Evolutionary conservation across 1,140 invertebrate species (phyloP), one percentile per base, ranked within the genome.

Genomic region (Lasioglossum baleicum): DNA sequence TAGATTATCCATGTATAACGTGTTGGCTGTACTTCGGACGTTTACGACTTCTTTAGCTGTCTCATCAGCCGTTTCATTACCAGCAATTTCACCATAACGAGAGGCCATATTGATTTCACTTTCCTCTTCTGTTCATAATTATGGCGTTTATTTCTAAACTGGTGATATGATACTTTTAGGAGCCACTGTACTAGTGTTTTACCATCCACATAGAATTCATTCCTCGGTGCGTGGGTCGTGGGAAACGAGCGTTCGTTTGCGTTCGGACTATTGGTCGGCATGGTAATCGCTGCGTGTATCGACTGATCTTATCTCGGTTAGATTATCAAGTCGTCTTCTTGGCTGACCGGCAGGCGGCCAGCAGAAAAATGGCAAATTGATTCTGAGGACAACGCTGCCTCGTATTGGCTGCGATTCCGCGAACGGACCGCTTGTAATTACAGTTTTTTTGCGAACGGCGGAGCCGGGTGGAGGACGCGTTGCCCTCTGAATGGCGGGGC

Each of bases 191-290:
- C 35, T 1, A 35, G 35, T 4, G 3, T 35, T 35, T 35, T 35
- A 35, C 35, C 35, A 35, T 35, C 35, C 26, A 26, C 26, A 26
- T 35, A 3, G 35, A 35, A 35, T 35, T 35, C 42, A 44, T 48
- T 48, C 44, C 44, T 3, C 10, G 2, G 10, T 48, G 44, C 44
- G 72, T 48, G 75, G 65, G 80, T 78, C 84, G 83, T 86, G 83
- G 75, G 83, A 85, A 85, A 82, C 80, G 35, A 35, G 35, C 35
- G 75, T 65, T 75, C 58, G 64, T 44, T 60, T 72, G n/a, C 15
- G n/a, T 7, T 31, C 69, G 20, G 5, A 75, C 68, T 44, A 78
- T 72, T 78, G 48, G 10, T 17, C 48, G 35, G 15, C 26, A 13
- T 60, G 11, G 58, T 44, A 64, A 70, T 78, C 67, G 48, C 67